These are phyloP conservation scores for Nineta flava DNA, from an alignment of 2,888 invertebrate genomes.

Conservation along the genomic window DNA sequence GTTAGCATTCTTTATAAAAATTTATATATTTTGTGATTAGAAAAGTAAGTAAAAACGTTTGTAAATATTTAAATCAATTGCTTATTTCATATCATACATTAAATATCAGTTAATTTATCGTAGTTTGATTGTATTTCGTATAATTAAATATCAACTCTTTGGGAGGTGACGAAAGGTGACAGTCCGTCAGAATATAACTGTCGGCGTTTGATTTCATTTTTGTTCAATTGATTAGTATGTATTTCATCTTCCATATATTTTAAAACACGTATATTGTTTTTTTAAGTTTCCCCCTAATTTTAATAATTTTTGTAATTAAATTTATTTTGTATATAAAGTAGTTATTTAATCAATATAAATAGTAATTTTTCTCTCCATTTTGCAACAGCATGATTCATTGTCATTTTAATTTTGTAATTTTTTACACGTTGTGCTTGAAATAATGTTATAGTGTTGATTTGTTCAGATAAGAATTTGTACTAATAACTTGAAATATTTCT, in stretches of 20 bases:
- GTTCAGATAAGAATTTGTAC: background rate
- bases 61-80: background rate
- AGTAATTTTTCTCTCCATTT: background rate
- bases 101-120: background rate
- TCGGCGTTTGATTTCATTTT: constrained; percentile 5
- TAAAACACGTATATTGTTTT: too few species aligned
- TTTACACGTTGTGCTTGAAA: background rate
- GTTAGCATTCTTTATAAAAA: constrained; percentile 46
- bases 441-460: background rate
- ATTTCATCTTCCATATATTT: background rate
- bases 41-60: constrained; percentile 25
- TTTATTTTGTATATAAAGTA: background rate
- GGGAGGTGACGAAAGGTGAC: constrained; percentile 7
- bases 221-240: background rate
- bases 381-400: background rate
- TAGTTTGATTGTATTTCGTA: background rate
- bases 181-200: constrained; percentile 4
- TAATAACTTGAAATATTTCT: too few species aligned
- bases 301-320: background rate
- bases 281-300: too few species aligned
- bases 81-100: background rate
- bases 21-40: constrained; percentile 30
- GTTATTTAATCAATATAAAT: background rate
- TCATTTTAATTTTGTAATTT: background rate
- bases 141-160: background rate